Base-by-base conservation (phyloP, 2,113 vertebrate genomes). In the Tapirus terrestris region DNA sequence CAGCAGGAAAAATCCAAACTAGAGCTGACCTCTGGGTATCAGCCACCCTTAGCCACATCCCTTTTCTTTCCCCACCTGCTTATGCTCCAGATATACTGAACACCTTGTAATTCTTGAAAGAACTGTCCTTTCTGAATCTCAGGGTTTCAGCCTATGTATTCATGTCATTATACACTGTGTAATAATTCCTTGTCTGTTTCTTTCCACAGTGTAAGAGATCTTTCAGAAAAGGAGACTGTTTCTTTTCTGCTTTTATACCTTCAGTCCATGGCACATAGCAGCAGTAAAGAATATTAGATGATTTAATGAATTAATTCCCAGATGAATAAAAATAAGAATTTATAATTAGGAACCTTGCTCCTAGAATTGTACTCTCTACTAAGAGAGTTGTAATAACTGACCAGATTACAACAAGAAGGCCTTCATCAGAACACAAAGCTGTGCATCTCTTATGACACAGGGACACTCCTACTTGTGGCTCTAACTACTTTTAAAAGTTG, bases 1-100 rank as follows among this genome's bases (percentile, higher is more conserved):
- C 90, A 67, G 77, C 25, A 91, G 87, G 96, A 91, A 91, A 96
- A 73, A 94, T 33, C 43, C 68, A 91, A 93, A 76, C 56, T 81
- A 91, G 73, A 80, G 31, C 17, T 93, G 81, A 91, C 60, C 73
- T 96, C 77, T n/a, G 18, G 61, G 31, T 60, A 61, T 25, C 43
- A 82, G 8, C 16, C 48, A 45, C 13, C 0, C 33, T 89, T 85
- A 73, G 27, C 88, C 79, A 86, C n/a, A 51, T 25, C 56, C 5
- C 29, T 61, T 70, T 68, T 58, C 53, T 89, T 92, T 87, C 11
- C 51, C 16, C 70, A 9, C 4, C 18, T 60, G 21, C 2, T 85
- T 88, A 36, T 91, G 39, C 33, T 83, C 8, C 48, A 89, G 7
- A 86, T 53, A 33, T 2, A 45, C 20, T 3, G 21, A 79, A 91